Conservation (phyloP, 2,888 invertebrate genomes). For the Andrena trimmerana region DNA sequence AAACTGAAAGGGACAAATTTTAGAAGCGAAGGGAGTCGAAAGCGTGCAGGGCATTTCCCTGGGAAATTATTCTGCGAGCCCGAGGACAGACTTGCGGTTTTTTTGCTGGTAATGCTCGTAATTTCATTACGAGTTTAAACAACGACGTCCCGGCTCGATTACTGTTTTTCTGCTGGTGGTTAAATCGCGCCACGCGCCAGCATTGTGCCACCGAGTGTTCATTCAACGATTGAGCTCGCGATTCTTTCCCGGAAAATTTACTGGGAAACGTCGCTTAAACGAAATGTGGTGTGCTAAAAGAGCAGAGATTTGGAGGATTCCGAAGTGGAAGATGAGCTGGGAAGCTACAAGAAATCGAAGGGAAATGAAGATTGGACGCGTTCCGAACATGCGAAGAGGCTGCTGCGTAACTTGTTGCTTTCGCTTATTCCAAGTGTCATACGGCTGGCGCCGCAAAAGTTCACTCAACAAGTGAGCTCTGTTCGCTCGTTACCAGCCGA, state of each 20-base stretch:
- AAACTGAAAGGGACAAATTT: background rate
- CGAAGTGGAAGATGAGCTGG: too few species aligned
- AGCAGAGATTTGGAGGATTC: too few species aligned
- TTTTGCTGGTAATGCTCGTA: background rate
- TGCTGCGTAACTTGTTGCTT: constrained; percentile 16
- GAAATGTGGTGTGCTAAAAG: too few species aligned
- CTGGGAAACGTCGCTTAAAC: too few species aligned
- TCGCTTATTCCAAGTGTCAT: background rate
- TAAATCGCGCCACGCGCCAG: background rate
- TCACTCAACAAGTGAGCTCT: constrained; percentile 23
- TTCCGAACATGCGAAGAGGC: background rate
- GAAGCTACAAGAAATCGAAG: background rate
- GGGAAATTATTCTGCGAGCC: constrained; percentile 7
- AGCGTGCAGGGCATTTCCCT: background rate
- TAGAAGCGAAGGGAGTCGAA: background rate
- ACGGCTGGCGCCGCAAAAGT: background rate
- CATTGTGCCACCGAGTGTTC: too few species aligned
- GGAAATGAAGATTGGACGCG: background rate
- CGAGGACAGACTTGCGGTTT: background rate
- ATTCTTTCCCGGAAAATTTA: background rate
- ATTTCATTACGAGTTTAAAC: background rate
- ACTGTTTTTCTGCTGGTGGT: background rate
- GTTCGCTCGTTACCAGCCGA: background rate
- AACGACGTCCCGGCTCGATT: background rate
- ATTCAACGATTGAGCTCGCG: too few species aligned